Evolutionary conservation across 2,797 vertebrate genomes (phyloP).

Genomic region (Mormyrops attenuatus): DNA sequence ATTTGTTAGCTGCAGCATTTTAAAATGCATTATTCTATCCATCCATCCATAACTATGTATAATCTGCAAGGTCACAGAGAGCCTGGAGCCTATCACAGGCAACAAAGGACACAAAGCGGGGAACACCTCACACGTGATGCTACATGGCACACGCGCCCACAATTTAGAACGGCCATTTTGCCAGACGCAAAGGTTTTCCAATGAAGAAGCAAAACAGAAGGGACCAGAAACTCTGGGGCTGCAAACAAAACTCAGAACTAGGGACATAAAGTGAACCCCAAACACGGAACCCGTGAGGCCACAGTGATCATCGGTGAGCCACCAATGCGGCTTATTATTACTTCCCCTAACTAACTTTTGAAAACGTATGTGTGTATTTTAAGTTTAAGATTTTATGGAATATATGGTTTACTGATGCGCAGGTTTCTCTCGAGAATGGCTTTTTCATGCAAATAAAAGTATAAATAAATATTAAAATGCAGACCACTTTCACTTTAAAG

Average conservation of each 20-base stretch:
- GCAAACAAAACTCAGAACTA: background rate
- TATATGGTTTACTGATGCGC: background rate
- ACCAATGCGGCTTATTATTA: background rate
- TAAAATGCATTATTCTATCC: conserved; percentile 2
- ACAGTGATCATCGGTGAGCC: background rate
- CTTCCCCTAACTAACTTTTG: background rate
- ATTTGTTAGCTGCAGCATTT: background rate
- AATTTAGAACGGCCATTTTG: background rate
- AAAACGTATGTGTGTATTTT: background rate
- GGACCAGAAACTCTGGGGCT: background rate
- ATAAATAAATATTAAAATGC: background rate
- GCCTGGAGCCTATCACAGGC: background rate
- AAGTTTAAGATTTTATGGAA: background rate
- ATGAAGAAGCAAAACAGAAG: background rate
- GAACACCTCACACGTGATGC: background rate
- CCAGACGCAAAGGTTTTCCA: background rate
- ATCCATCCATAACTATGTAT: background rate
- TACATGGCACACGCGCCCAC: background rate
- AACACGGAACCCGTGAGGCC: background rate
- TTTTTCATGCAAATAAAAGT: background rate
- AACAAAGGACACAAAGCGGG: background rate
- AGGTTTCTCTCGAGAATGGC: background rate
- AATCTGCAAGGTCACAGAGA: background rate
- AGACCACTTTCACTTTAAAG: background rate
- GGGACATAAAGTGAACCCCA: background rate